phyloP scores from a whole-genome alignment of 2,797 vertebrate genomes.

The Falco peregrinus region DNA sequence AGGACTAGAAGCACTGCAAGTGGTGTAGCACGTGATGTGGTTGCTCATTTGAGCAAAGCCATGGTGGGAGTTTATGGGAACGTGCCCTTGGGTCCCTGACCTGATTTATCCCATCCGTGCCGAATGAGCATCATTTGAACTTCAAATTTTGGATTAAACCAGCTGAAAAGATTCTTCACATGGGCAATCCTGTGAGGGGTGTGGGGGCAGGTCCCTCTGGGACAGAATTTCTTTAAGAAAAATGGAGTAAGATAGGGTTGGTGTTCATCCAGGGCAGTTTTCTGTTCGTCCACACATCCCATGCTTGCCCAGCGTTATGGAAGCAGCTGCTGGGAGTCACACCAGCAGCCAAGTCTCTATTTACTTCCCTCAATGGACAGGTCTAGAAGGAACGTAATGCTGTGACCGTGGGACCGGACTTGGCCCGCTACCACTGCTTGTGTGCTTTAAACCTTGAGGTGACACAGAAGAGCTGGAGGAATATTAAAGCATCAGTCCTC shows the following conservation, averaged over 20 bases:
- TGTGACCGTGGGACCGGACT: not conserved
- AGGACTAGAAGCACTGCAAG: not conserved
- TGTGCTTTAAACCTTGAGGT: not conserved
- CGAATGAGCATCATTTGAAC: not conserved
- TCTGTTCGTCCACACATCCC: not conserved
- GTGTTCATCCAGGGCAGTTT: not conserved
- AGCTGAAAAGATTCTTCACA: not conserved
- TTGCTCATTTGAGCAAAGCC: not conserved
- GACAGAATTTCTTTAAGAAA: not conserved
- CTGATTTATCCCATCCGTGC: not conserved
- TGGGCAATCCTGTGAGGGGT: not conserved
- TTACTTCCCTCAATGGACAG: not conserved
- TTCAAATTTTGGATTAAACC: not conserved
- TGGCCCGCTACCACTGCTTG: not conserved
- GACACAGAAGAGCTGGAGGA: not conserved
- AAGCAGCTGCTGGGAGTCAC: not conserved
- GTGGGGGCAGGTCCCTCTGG: not conserved
- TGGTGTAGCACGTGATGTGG: not conserved
- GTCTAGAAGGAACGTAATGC: not conserved
- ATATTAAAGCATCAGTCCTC: not conserved
- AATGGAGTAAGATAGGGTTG: not conserved
- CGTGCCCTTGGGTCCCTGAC: not conserved
- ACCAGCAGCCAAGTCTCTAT: not conserved
- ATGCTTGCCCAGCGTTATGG: not conserved
- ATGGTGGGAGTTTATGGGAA: not conserved